These are phyloP conservation scores for Genyomyrus donnyi DNA, from an alignment of 2,113 vertebrate species.

Conservation along the genomic window DNA sequence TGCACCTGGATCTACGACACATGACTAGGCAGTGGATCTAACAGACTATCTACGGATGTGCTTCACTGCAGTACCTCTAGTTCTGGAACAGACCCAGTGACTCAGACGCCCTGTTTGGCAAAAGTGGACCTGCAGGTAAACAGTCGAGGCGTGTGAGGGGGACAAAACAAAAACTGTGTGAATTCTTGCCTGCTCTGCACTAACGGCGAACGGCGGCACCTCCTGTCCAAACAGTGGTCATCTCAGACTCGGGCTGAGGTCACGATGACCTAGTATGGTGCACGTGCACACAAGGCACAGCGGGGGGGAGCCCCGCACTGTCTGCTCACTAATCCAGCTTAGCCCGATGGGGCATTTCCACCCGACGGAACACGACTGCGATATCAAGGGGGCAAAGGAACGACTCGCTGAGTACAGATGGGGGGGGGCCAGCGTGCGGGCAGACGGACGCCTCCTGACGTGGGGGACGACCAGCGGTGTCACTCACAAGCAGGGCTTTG, in stretches of 20 bases:
- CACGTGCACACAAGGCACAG: neutral
- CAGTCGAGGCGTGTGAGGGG: neutral
- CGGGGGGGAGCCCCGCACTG: neutral
- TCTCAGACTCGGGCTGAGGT: neutral
- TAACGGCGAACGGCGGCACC: neutral
- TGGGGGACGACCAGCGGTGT: neutral
- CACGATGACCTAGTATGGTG: neutral
- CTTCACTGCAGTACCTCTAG: slow-evolving; percentile 54
- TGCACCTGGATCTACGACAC: neutral
- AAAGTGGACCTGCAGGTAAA: slow-evolving; percentile 60
- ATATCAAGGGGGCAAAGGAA: neutral
- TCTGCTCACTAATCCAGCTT: neutral
- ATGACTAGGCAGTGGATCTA: slow-evolving; percentile 9
- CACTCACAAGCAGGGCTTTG: slow-evolving; percentile 23
- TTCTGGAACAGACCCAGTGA: slow-evolving; percentile 66
- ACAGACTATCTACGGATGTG: slow-evolving; percentile 35
- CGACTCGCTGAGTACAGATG: neutral
- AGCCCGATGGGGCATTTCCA: no score
- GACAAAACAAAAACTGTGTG: no score
- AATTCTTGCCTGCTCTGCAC: neutral
- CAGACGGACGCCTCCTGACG: neutral
- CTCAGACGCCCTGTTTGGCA: slow-evolving; percentile 57
- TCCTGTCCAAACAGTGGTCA: neutral
- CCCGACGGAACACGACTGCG: neutral
- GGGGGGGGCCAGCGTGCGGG: no score